Conservation (phyloP, 2,113 vertebrate genomes). For the Caranx melampygus region DNA sequence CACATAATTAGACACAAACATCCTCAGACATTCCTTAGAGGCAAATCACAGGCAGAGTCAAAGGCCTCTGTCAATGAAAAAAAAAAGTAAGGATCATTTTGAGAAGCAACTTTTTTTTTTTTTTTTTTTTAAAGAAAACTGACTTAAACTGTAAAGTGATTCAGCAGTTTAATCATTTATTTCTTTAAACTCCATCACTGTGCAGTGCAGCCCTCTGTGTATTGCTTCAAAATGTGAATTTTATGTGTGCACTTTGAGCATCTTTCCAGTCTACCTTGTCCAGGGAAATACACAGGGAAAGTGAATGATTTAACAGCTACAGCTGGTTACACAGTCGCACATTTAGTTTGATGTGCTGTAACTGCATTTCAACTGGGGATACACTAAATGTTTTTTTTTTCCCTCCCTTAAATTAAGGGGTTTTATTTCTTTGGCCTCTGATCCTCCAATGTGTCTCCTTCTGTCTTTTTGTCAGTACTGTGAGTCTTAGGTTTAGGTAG, state of each 20-base stretch:
- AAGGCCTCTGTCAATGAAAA: background rate
- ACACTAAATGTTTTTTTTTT: background rate
- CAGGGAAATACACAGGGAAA: slow-evolving; percentile 20
- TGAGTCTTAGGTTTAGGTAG: background rate
- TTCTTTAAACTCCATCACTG: background rate
- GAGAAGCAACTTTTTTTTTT: background rate
- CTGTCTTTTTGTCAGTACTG: background rate
- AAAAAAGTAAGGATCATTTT: background rate
- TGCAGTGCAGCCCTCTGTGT: too few relatives aligned
- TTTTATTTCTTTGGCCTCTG: background rate
- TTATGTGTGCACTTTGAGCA: background rate
- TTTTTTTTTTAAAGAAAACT: background rate
- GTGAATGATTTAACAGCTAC: slow-evolving; percentile 4
- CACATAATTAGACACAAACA: background rate
- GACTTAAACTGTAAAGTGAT: background rate
- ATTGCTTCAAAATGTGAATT: background rate
- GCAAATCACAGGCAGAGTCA: background rate
- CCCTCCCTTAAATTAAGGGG: background rate
- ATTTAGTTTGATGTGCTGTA: background rate
- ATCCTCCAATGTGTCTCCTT: background rate
- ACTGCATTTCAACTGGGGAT: background rate
- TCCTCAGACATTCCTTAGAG: slow-evolving; percentile 3
- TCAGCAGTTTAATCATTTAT: background rate
- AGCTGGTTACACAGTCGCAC: background rate
- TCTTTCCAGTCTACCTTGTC: background rate